Conservation (phyloP, 2,113 vertebrate species). For the Dipodomys ordii region DNA sequence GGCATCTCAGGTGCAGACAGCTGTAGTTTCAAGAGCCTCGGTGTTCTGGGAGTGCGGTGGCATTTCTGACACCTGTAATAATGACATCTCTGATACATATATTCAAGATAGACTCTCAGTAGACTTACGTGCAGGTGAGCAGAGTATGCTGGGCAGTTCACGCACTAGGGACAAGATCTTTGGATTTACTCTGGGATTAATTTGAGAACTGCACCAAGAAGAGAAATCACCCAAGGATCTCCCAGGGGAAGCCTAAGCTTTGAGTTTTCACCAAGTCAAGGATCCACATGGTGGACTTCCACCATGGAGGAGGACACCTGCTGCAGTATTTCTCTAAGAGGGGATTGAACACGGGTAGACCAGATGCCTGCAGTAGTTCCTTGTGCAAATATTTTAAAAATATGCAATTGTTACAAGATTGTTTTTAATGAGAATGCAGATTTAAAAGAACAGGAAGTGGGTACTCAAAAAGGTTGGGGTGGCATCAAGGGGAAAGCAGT, state of each 20-base stretch:
- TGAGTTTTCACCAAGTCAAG: neutral
- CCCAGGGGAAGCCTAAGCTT: neutral
- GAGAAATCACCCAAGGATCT: neutral
- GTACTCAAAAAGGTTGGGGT: no score
- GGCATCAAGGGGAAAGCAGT: no score
- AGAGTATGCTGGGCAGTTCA: neutral
- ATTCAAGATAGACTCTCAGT: slow-evolving; percentile 30
- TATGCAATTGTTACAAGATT: neutral
- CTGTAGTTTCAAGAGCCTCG: slow-evolving; percentile 29
- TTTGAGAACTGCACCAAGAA: neutral
- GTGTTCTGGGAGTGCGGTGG: slow-evolving; percentile 60
- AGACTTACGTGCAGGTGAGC: neutral
- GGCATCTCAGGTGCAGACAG: slow-evolving; percentile 65
- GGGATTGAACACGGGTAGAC: neutral
- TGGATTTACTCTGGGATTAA: neutral
- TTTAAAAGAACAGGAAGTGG: no score
- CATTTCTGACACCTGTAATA: slow-evolving; percentile 69
- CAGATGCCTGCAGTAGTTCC: neutral
- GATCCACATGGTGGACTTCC: no score
- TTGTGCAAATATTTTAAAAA: neutral
- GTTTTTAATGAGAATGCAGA: slow-evolving; percentile 1
- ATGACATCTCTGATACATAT: slow-evolving; percentile 50
- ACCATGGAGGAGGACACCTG: neutral
- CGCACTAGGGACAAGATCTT: neutral
- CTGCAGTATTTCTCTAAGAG: fast-evolving